Conservation (phyloP, 2,113 vertebrate genomes). For the Mesoclemmys tuberculata region DNA sequence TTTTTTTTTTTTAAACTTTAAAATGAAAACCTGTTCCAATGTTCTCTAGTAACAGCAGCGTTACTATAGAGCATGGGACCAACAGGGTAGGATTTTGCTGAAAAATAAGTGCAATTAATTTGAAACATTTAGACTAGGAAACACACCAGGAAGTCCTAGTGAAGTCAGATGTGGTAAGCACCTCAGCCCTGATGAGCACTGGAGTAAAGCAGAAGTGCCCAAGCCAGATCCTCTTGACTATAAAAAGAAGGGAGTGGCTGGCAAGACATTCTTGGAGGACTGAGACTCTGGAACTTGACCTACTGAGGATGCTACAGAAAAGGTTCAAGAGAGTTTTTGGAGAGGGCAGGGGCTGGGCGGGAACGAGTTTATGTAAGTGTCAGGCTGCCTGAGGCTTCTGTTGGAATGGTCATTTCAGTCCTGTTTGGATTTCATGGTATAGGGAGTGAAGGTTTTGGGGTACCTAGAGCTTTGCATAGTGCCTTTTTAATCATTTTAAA, state of each 20-base stretch:
- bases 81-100: not conserved
- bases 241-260: slow-evolving; percentile 31
- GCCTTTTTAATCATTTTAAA: slow-evolving; percentile 13
- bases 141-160: slow-evolving; percentile 45
- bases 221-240: not conserved
- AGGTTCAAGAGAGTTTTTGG: slow-evolving; percentile 62
- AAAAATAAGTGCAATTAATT: slow-evolving; percentile 3
- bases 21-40: not conserved
- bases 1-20: not conserved
- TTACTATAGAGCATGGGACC: not conserved
- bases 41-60: not conserved
- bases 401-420: slow-evolving; percentile 67
- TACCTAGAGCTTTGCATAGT: not conserved
- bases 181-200: slow-evolving; percentile 12
- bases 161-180: slow-evolving; percentile 26
- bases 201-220: not conserved
- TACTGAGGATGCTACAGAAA: slow-evolving; percentile 65
- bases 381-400: slow-evolving; percentile 70
- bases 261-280: not conserved
- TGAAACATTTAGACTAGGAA: slow-evolving; percentile 30
- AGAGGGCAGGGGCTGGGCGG: slow-evolving; percentile 45
- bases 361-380: slow-evolving; percentile 68
- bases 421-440: slow-evolving; percentile 33
- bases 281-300: not conserved
- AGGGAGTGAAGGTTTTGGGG: not conserved